phyloP scores from a whole-genome alignment of 2,113 vertebrate species.

The Odontesthes bonariensis region DNA sequence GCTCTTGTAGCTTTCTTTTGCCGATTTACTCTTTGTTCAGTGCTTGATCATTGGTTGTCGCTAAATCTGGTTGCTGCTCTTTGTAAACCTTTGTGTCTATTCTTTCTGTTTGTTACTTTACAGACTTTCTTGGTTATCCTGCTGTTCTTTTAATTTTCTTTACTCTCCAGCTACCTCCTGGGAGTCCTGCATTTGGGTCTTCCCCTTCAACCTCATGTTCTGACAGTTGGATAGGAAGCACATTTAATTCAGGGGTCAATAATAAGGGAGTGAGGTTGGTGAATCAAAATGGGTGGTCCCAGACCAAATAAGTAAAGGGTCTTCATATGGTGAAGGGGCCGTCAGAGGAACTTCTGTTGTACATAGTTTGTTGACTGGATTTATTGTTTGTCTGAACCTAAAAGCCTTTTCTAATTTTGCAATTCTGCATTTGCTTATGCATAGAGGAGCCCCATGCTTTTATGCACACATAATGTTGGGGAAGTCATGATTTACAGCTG shows the following conservation, averaged over 20 bases:
- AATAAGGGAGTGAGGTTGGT: conserved; percentile 6
- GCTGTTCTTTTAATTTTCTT: too few relatives aligned
- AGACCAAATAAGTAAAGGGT: conserved; percentile 17
- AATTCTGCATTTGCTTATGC: not conserved
- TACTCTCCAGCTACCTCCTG: too few relatives aligned
- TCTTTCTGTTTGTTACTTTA: too few relatives aligned
- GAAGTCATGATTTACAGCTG: not conserved
- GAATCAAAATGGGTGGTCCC: conserved; percentile 8
- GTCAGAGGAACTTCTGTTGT: not conserved
- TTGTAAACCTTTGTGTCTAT: too few relatives aligned
- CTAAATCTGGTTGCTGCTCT: too few relatives aligned
- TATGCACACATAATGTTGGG: not conserved
- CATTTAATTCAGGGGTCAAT: conserved; percentile 18
- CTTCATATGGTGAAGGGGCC: not conserved
- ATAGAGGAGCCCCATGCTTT: not conserved
- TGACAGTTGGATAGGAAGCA: not conserved
- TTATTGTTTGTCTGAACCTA: not conserved
- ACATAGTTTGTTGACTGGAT: conserved; percentile 3
- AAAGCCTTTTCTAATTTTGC: not conserved
- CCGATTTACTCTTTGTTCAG: too few relatives aligned
- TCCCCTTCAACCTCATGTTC: too few relatives aligned
- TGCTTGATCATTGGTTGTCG: too few relatives aligned
- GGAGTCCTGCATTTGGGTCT: too few relatives aligned
- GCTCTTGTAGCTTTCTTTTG: too few relatives aligned
- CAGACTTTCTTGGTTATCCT: too few relatives aligned